Conservation (phyloP, 2,113 vertebrate species). For the Sturnus vulgaris region DNA sequence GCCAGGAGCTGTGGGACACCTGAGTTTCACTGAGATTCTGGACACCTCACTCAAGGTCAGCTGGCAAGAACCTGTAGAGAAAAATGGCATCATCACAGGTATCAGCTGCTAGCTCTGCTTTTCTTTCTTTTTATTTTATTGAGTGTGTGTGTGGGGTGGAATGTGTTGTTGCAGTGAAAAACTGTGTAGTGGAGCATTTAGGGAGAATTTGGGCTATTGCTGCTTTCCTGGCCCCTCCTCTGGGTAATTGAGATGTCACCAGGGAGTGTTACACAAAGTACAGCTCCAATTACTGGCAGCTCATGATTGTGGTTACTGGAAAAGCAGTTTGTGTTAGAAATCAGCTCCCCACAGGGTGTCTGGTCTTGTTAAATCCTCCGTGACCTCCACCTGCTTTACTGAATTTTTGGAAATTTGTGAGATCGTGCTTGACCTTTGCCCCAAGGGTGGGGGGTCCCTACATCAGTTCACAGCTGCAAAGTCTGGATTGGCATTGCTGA, state of each 20-base stretch:
- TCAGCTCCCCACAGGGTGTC: background rate
- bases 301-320: background rate
- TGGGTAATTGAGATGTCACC: background rate
- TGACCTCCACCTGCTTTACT: background rate
- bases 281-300: background rate
- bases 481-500: background rate
- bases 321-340: background rate
- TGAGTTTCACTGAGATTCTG: slow-evolving; percentile 95
- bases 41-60: slow-evolving; percentile 94
- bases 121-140: too few relatives aligned
- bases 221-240: background rate
- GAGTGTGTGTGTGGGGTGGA: background rate
- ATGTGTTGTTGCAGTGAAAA: background rate
- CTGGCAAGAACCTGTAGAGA: slow-evolving; percentile 93
- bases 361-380: background rate
- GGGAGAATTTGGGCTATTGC: background rate
- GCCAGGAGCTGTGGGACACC: slow-evolving; percentile 86
- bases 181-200: background rate
- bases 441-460: background rate
- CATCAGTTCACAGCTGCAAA: background rate
- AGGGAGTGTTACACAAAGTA: background rate
- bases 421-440: background rate
- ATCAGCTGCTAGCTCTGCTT: background rate
- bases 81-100: slow-evolving; percentile 90
- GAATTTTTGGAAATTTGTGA: background rate